Percentiles rank a stretch among this genome's conserved stretches.
Evolutionary conservation across 2,888 invertebrate species (phyloP).

Genomic region (Calameuta pallipes): DNA sequence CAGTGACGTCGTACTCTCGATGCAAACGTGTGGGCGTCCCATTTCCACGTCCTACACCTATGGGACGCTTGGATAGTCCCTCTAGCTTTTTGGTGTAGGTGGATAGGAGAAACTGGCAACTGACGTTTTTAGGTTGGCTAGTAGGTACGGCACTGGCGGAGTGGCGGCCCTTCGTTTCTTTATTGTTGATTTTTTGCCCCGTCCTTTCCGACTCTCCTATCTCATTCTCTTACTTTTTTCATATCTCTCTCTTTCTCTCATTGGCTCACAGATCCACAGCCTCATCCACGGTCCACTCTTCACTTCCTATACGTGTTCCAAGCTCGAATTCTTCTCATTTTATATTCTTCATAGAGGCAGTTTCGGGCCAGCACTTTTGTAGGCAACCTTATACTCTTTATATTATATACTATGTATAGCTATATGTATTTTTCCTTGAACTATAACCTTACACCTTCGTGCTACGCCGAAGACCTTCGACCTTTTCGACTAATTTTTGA

Average conservation of each 20-base stretch:
- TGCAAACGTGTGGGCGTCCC: background rate
- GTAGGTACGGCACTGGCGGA: constrained; percentile 33
- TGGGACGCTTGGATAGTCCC: background rate
- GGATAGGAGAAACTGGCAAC: constrained; percentile 27
- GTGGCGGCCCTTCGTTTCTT: constrained; percentile 42
- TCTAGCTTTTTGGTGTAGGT: background rate
- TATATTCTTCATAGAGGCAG: background rate
- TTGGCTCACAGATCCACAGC: constrained; percentile 1
- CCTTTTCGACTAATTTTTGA: background rate
- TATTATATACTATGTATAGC: background rate
- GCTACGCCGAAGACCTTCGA: background rate
- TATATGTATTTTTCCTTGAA: background rate
- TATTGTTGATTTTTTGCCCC: constrained; percentile 41
- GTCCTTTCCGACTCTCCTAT: constrained; percentile 27
- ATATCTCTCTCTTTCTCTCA: constrained; percentile 1
- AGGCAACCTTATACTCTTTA: background rate
- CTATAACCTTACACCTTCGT: background rate
- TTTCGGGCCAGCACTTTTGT: background rate
- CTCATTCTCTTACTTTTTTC: constrained; percentile 6
- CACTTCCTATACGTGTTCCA: constrained; percentile 1
- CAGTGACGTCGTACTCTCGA: background rate
- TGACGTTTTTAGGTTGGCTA: constrained; percentile 48
- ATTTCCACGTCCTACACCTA: background rate
- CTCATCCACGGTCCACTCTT: constrained; percentile 13
- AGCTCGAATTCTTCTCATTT: background rate